phyloP scores from a whole-genome alignment of 2,113 vertebrate species.

The Esox niger region DNA sequence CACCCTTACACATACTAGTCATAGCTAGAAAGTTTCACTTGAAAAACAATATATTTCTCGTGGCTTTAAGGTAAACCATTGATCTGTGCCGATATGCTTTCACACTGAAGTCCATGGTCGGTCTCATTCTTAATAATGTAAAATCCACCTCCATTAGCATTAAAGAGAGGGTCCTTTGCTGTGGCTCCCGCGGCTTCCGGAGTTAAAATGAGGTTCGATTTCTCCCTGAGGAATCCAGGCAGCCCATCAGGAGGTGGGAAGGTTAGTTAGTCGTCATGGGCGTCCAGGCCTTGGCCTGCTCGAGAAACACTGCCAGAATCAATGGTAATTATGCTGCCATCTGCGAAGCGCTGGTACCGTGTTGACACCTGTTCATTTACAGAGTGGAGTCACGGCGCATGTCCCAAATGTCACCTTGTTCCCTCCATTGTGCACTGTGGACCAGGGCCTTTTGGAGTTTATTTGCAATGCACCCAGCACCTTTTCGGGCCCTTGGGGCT shows the following conservation, averaged over 20 bases:
- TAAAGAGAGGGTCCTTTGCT: constrained; percentile 53
- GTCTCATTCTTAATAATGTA: too few species aligned
- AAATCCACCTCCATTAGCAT: constrained; percentile 31
- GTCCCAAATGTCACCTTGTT: too few species aligned
- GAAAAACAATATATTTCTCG: neutral
- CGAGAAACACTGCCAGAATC: constrained; percentile 72
- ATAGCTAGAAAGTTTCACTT: neutral
- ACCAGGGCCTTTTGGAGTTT: too few species aligned
- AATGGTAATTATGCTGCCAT: constrained; percentile 79
- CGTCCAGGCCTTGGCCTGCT: constrained; percentile 71
- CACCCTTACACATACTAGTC: too few species aligned
- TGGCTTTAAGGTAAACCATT: neutral
- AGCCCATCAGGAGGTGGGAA: constrained; percentile 73
- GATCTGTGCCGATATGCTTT: neutral
- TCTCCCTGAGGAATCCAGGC: constrained; percentile 62
- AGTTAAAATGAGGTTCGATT: constrained; percentile 73
- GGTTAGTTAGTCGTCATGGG: constrained; percentile 76
- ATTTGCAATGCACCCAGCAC: too few species aligned
- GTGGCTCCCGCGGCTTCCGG: constrained; percentile 31
- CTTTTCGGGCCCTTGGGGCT: too few species aligned
- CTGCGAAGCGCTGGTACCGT: constrained; percentile 64
- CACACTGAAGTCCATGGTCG: constrained; percentile 24
- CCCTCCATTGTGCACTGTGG: too few species aligned
- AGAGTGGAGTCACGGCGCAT: constrained; percentile 42
- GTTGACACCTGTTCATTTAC: constrained; percentile 73